Evolutionary conservation across 2,888 invertebrate species (phyloP).

Genomic region (Zonitis immaculata): DNA sequence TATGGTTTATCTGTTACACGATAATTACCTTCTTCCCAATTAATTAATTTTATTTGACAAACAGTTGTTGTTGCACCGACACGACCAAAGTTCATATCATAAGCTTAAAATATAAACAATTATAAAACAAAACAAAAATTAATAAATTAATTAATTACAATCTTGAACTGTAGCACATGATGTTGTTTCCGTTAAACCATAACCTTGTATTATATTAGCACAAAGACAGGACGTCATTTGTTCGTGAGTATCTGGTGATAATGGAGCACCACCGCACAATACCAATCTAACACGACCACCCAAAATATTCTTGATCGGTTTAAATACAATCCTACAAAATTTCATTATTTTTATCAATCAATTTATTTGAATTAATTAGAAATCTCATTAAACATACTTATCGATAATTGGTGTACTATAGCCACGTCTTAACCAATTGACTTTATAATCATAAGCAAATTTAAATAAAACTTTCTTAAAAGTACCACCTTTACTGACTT

Average conservation of each 20-base stretch:
- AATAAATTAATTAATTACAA: conserved; percentile 49
- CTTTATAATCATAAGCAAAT: conserved; percentile 93
- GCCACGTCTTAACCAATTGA: conserved; percentile 75
- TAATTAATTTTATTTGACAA: conserved; percentile 77
- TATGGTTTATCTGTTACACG: conserved; percentile 78
- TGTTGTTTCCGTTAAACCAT: conserved; percentile 96
- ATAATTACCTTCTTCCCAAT: conserved; percentile 95
- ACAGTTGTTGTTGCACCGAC: conserved; percentile 86
- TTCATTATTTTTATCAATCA: too few species aligned
- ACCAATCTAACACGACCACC: conserved; percentile 88
- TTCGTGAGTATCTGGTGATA: conserved; percentile 92
- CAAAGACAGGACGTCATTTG: conserved; percentile 91
- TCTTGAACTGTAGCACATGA: conserved; percentile 88
- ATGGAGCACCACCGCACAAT: conserved; percentile 91
- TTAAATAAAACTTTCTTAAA: conserved; percentile 82
- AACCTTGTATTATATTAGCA: conserved; percentile 86
- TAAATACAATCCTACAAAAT: conserved; percentile 57
- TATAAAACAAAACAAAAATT: conserved; percentile 3
- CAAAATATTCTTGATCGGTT: conserved; percentile 56
- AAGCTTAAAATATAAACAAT: conserved; percentile 34
- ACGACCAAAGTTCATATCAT: conserved; percentile 62
- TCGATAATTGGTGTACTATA: conserved; percentile 76
- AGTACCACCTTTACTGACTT: conserved; percentile 76
- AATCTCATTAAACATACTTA: conserved; percentile 46
- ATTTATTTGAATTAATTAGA: not conserved